phyloP scores from a whole-genome alignment of 2,113 vertebrate genomes.

The Protomyctophum bolini region DNA sequence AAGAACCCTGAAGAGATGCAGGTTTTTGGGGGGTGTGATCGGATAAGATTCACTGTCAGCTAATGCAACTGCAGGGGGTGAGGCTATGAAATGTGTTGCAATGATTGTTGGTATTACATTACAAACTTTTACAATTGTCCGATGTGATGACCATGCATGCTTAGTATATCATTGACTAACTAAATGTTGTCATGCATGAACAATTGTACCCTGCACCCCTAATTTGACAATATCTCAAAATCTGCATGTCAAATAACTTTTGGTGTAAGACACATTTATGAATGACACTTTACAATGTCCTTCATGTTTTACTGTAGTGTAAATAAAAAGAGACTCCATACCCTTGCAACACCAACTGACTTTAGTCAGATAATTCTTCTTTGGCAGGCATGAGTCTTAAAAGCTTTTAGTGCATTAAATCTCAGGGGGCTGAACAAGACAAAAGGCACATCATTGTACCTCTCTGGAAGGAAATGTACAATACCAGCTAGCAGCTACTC shows the following conservation, averaged over 20 bases:
- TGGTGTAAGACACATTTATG: conserved; percentile 46
- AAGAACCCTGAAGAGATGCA: no score
- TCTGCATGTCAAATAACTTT: conserved; percentile 44
- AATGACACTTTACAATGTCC: not conserved
- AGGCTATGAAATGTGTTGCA: no score
- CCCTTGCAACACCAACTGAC: conserved; percentile 48
- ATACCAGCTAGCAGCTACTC: conserved; percentile 66
- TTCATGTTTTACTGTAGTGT: conserved; percentile 43
- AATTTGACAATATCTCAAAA: conserved; percentile 55
- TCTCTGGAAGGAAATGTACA: conserved; percentile 58
- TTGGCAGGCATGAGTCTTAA: conserved; percentile 52
- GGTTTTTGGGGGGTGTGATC: no score
- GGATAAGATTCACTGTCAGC: no score
- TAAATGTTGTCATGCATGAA: no score
- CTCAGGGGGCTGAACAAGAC: conserved; percentile 63
- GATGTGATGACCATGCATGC: no score
- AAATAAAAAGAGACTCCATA: conserved; percentile 44
- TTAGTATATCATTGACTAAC: no score
- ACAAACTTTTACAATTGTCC: not conserved
- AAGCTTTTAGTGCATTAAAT: conserved; percentile 68
- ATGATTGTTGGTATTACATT: conserved; percentile 35
- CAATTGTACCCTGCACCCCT: conserved; percentile 43
- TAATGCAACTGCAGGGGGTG: no score
- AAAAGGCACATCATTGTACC: conserved; percentile 52
- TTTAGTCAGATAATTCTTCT: conserved; percentile 47